Evolutionary conservation across 2,113 vertebrate species (phyloP), one percentile per base, ranked within the genome.

Genomic region (Apodemus speciosus): DNA sequence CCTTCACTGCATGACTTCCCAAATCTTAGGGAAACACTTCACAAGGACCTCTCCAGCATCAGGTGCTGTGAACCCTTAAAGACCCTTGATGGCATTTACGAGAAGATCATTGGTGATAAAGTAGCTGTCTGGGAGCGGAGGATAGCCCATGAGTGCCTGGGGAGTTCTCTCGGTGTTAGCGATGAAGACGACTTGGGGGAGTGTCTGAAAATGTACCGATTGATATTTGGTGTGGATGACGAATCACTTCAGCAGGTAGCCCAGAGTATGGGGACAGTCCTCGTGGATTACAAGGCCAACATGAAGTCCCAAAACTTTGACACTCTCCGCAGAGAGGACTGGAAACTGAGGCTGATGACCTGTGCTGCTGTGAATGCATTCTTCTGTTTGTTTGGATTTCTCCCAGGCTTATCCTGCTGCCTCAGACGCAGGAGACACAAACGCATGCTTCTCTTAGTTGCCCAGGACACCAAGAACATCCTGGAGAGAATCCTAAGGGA

Each of bases 311-410:
- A 35, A 23, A 27, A 60, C 68, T 25, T 53, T 10, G 0, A 2
- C 4, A 40, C 35, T 11, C 14, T 79, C 79, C 5, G 51, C 16
- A 49, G 40, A 60, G 30, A 35, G 13, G 75, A 68, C 60, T 92
- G 71, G n/a, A 56, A 9, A 9, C 71, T 92, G 43, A 27, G 15
- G 9, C 16, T 76, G 16, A 23, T 40, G 58, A 92, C 71, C 4
- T 85, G 60, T 32, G 0, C 0, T 0, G 0, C 25, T 3, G 0
- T 13, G 46, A 68, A 11, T 1, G 7, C 0, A 2, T 6, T 68
- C 27, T 38, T 43, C 3, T 0, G 5, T 1, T 1, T 69, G 23
- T 15, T 88, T 30, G 0, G 6, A 10, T 51, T 0, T 20, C 3
- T 79, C 2, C 49, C 15, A 1, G 9, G 15, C n/a, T 15, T n/a